phyloP scores from a whole-genome alignment of 2,113 vertebrate genomes.

The Clarias gariepinus region DNA sequence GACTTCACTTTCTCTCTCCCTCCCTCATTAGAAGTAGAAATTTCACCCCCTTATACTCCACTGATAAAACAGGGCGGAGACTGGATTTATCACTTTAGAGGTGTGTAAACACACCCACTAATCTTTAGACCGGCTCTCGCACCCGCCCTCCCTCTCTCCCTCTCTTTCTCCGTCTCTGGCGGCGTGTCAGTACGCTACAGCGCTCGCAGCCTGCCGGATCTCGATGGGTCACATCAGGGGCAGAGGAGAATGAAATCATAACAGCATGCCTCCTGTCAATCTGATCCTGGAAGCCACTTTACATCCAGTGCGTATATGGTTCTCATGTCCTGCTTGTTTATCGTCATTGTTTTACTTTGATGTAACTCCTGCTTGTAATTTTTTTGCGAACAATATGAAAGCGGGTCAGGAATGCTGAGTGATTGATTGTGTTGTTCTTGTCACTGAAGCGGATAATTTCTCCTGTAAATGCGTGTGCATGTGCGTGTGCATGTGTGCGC shows the following conservation, averaged over 20 bases:
- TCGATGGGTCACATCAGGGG: neutral
- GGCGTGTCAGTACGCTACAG: constrained; percentile 1
- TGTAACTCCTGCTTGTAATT: neutral
- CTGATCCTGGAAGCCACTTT: neutral
- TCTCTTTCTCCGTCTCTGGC: neutral
- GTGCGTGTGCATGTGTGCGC: too few relatives aligned
- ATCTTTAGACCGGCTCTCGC: constrained; percentile 11
- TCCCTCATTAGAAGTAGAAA: neutral
- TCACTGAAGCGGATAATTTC: constrained; percentile 2
- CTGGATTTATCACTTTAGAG: constrained; percentile 18
- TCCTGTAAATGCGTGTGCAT: neutral
- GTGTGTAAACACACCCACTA: constrained; percentile 4
- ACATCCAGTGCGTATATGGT: constrained; percentile 11
- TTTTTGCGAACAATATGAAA: neutral
- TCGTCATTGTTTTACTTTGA: neutral
- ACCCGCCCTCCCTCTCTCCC: neutral
- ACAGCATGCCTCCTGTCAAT: neutral
- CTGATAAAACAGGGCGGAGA: constrained; percentile 34
- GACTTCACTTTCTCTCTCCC: neutral
- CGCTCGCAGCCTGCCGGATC: neutral
- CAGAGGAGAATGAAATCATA: constrained; percentile 9
- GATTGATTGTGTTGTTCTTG: neutral
- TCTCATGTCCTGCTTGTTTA: neutral
- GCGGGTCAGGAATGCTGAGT: neutral
- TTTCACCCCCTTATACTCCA: neutral